Evolutionary conservation across 2,888 invertebrate genomes (phyloP).

Genomic region (Trachelus tabidus): DNA sequence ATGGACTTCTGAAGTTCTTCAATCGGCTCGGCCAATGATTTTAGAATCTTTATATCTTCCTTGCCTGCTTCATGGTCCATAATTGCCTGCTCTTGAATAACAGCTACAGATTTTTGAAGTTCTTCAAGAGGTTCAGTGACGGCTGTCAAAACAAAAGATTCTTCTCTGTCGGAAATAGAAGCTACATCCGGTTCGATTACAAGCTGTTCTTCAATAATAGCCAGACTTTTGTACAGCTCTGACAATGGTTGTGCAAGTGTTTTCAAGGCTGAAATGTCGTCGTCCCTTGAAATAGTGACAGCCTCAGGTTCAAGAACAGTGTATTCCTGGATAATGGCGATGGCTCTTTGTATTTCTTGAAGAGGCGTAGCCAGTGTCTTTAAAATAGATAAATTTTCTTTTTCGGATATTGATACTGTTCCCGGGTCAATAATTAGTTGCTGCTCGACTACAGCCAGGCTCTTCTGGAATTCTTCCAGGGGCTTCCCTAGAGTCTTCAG

Average conservation of each 20-base stretch:
- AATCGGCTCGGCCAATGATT: slow-evolving; percentile 62
- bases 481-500: slow-evolving; percentile 48
- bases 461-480: slow-evolving; percentile 45
- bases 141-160: slow-evolving; percentile 28
- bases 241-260: slow-evolving; percentile 57
- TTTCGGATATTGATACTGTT: slow-evolving; percentile 53
- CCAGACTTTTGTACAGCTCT: slow-evolving; percentile 51
- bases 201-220: slow-evolving; percentile 53
- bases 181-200: slow-evolving; percentile 28
- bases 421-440: slow-evolving; percentile 45
- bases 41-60: slow-evolving; percentile 55
- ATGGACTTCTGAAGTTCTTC: slow-evolving; percentile 55
- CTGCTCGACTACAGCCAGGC: slow-evolving; percentile 46
- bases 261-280: slow-evolving; percentile 39
- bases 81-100: slow-evolving; percentile 49
- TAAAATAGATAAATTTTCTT: slow-evolving; percentile 28
- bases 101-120: slow-evolving; percentile 45
- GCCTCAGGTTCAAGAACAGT: slow-evolving; percentile 26
- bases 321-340: slow-evolving; percentile 43
- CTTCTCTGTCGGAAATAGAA: slow-evolving; percentile 26
- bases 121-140: slow-evolving; percentile 48
- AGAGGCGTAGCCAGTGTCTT: slow-evolving; percentile 46
- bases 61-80: slow-evolving; percentile 56
- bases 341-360: slow-evolving; percentile 46
- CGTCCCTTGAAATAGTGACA: not conserved